Conservation (phyloP, 2,797 vertebrate genomes). For the Austrolebias charrua region DNA sequence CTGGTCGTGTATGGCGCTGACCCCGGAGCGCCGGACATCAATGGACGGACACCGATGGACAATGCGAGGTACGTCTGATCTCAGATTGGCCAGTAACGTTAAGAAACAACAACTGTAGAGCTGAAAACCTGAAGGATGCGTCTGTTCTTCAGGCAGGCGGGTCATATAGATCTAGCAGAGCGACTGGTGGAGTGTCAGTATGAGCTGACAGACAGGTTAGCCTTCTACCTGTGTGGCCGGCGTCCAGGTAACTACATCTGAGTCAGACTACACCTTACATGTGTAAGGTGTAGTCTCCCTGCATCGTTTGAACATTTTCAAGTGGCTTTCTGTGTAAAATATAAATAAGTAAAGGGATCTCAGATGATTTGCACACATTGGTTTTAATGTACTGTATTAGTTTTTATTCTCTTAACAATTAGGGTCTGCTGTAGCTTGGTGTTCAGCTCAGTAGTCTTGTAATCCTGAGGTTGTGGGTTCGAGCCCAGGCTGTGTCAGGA, state of each 20-base stretch:
- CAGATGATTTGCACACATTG: too few species aligned
- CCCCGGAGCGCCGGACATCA: conserved; percentile 93
- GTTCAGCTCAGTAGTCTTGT: too few species aligned
- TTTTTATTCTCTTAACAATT: too few species aligned
- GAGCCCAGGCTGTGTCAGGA: too few species aligned
- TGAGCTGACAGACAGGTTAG: conserved; percentile 93
- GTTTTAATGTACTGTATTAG: too few species aligned
- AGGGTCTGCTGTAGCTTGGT: too few species aligned
- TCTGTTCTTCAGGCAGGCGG: conserved; percentile 85
- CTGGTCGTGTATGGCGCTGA: conserved; percentile 95
- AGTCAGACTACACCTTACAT: not conserved
- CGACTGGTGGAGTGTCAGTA: conserved; percentile 96
- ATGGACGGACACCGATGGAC: conserved; percentile 94
- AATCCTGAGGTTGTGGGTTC: too few species aligned
- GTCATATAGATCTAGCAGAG: conserved; percentile 92
- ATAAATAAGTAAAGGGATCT: too few species aligned
- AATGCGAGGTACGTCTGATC: conserved; percentile 86
- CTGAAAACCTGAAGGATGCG: not conserved
- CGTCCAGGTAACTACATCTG: conserved; percentile 83
- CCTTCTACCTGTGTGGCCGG: conserved; percentile 94
- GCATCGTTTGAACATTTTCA: too few species aligned
- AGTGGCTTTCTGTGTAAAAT: too few species aligned
- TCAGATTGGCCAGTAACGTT: too few species aligned
- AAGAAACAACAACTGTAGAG: not conserved
- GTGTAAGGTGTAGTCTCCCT: too few species aligned